Evolutionary conservation across 2,797 vertebrate species (phyloP).

Genomic region (Neostethus bicornis): DNA sequence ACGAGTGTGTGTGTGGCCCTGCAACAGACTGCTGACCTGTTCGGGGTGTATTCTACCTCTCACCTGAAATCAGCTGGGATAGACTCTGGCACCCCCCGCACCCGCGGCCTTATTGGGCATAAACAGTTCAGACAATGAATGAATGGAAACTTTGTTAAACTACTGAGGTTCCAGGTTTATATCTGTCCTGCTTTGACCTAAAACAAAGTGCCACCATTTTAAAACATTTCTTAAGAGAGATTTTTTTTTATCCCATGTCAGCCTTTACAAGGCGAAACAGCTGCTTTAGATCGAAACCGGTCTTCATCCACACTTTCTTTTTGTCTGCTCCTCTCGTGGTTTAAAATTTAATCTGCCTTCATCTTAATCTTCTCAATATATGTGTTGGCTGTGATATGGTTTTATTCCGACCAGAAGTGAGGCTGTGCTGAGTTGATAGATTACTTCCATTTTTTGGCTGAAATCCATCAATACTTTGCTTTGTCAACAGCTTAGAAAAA

Average conservation of each 20-base stretch:
- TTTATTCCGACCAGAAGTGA: neutral
- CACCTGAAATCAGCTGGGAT: too few species aligned
- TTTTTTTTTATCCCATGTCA: neutral
- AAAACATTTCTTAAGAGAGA: neutral
- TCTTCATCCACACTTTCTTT: neutral
- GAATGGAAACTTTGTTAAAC: too few species aligned
- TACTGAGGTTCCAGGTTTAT: neutral
- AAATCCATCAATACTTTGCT: neutral
- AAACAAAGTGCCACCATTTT: neutral
- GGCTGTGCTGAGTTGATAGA: neutral
- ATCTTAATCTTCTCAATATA: too few species aligned
- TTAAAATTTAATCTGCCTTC: neutral
- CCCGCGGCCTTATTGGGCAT: too few species aligned
- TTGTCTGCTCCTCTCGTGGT: neutral
- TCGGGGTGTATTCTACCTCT: too few species aligned
- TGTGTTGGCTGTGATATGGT: neutral
- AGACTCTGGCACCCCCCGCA: too few species aligned
- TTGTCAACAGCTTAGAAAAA: neutral
- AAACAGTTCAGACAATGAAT: too few species aligned
- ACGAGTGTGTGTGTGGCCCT: neutral
- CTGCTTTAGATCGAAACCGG: neutral
- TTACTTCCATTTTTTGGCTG: neutral
- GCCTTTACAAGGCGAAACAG: too few species aligned
- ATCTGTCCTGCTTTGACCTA: neutral
- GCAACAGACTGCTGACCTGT: too few species aligned